Conservation (phyloP, 2,888 invertebrate species). For the Macrostomum cliftonense region DNA sequence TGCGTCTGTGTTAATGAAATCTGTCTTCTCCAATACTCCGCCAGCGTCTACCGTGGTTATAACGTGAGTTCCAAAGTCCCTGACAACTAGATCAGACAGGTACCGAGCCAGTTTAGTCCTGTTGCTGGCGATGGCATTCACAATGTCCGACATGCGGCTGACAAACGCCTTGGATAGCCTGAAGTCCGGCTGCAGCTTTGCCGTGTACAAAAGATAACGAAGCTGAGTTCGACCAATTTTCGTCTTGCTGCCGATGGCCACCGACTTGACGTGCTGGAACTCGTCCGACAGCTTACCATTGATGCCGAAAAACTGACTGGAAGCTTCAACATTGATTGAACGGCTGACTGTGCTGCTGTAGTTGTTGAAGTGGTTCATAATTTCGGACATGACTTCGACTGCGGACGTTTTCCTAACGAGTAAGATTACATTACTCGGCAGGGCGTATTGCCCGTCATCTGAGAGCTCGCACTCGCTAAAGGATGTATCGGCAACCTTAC, state of each 20-base stretch:
- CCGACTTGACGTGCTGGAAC: conserved; percentile 15
- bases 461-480: conserved; percentile 19
- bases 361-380: conserved; percentile 14
- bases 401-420: conserved; percentile 16
- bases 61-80: conserved; percentile 24
- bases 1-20: conserved; percentile 15
- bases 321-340: conserved; percentile 17
- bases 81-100: conserved; percentile 20
- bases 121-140: conserved; percentile 16
- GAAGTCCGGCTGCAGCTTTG: conserved; percentile 16
- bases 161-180: conserved; percentile 15
- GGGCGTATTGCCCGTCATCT: conserved; percentile 19
- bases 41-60: conserved; percentile 20
- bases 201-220: conserved; percentile 16
- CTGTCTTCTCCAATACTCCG: conserved; percentile 16
- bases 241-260: conserved; percentile 16
- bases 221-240: neutral
- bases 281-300: conserved; percentile 19
- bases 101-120: conserved; percentile 18
- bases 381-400: conserved; percentile 18
- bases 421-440: conserved; percentile 19
- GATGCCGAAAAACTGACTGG: conserved; percentile 12
- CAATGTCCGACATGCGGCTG: conserved; percentile 18
- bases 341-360: conserved; percentile 17
- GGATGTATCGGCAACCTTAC: conserved; percentile 17